Evolutionary conservation across 1,140 invertebrate species (phyloP).

Genomic region (Brachionus calyciflorus): DNA sequence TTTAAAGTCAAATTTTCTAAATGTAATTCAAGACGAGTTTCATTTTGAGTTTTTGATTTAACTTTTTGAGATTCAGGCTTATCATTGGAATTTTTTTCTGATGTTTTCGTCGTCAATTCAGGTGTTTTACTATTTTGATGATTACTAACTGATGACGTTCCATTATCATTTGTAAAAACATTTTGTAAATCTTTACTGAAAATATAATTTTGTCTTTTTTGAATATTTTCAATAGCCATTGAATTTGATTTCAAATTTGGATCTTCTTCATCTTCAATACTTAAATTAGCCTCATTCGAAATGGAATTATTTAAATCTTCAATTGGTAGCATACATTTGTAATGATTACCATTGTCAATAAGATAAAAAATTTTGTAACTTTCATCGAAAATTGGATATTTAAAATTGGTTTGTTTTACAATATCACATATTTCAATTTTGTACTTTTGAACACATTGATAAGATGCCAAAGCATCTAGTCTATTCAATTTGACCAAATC

Average conservation of each 20-base stretch:
- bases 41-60: neutral
- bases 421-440: neutral
- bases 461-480: constrained; percentile 27
- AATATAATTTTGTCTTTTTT: constrained; percentile 43
- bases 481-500: constrained; percentile 40
- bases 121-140: too few relatives aligned
- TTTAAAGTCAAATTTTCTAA: too few relatives aligned
- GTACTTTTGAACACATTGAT: constrained; percentile 36
- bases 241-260: neutral
- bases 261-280: neutral
- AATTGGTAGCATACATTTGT: constrained; percentile 26
- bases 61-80: neutral
- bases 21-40: neutral
- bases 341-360: constrained; percentile 44
- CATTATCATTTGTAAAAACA: neutral
- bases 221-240: constrained; percentile 9
- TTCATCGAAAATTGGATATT: neutral
- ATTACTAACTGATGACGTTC: too few relatives aligned
- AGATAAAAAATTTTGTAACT: constrained; percentile 26
- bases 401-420: neutral
- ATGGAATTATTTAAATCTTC: neutral
- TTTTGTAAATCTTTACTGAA: constrained; percentile 31
- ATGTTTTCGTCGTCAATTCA: too few relatives aligned
- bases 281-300: neutral
- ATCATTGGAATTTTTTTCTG: neutral